Conservation (phyloP, 2,113 vertebrate species). For the Chauna torquata region DNA sequence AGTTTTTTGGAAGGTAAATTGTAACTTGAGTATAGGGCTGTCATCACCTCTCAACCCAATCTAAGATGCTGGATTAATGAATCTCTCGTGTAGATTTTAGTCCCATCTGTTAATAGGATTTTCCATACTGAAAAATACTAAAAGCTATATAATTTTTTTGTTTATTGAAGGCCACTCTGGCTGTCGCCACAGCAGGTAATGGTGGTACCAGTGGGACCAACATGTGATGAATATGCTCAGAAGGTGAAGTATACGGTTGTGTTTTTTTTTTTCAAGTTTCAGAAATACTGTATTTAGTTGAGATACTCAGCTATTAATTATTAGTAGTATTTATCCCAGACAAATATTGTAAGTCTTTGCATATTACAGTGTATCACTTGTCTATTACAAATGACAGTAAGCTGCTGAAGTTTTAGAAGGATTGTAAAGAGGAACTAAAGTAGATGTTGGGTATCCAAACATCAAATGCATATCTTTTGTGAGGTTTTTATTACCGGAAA, state of each 20-base stretch:
- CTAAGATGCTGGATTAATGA: background rate
- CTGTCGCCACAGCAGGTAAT: slow-evolving; percentile 95
- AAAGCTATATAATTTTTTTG: background rate
- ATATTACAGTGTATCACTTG: background rate
- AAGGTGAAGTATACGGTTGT: slow-evolving; percentile 75
- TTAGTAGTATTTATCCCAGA: background rate
- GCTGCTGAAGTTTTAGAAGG: background rate
- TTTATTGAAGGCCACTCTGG: slow-evolving; percentile 90
- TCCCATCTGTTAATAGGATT: background rate
- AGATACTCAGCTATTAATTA: background rate
- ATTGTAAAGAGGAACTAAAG: background rate
- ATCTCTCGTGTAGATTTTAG: background rate
- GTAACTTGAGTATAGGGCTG: background rate
- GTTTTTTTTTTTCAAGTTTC: background rate
- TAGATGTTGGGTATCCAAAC: background rate
- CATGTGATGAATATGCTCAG: slow-evolving; percentile 93
- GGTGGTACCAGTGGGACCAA: slow-evolving; percentile 94
- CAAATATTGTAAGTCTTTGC: background rate
- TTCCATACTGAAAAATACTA: background rate
- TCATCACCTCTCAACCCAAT: background rate
- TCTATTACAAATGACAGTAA: background rate
- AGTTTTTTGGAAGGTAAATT: background rate
- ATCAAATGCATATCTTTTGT: background rate
- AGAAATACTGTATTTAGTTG: background rate
- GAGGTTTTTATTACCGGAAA: background rate